Base-by-base conservation (phyloP, 2,113 vertebrate species). In the Ophthalmolycus amberensis region DNA sequence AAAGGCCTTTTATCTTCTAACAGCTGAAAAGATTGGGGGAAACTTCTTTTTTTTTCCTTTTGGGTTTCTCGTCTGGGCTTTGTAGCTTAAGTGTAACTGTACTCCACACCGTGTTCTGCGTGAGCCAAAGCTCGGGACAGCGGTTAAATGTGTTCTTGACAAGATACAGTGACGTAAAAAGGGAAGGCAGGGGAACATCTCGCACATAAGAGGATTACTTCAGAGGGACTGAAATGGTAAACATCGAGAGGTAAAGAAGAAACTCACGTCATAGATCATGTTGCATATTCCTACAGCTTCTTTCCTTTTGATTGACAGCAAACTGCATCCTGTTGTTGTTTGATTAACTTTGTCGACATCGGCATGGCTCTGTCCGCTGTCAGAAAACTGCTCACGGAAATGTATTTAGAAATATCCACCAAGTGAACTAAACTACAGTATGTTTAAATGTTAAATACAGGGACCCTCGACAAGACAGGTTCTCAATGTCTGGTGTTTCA, bases 161-260 rank as follows among this genome's bases (percentile, higher is more conserved):
- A 29, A 70, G 60, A 65, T 50, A 64, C 37, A 50, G 27, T 20
- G 56, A n/a, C 56, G 72, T 42, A 42, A 56, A 56, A 44, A 34
- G 1, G 1, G 37, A 48, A 66, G 56, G 32, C 1, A 60, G n/a
- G 40, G 62, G 71, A 54, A 75, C 10, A 42, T 58, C 11, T 64
- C 63, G 29, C 27, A 20, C 22, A 63, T 37, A 56, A 71, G 66
- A 70, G 48, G 42, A 67, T 64, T 68, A 7, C 7, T 40, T 27
- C 40, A 70, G 32, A 60, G 20, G 34, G 64, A 79, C 25, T 40
- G 50, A 60, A 68, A 71, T 27, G 15, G 27, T 79, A 42, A 82
- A n/a, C 20, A 80, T 42, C 6, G 7, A 67, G 44, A 46, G 44
- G 29, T 56, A 6, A 25, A 70, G 44, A 11, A 74, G 5, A 71